Evolutionary conservation across 2,797 vertebrate genomes (phyloP).

Genomic region (Masticophis lateralis): DNA sequence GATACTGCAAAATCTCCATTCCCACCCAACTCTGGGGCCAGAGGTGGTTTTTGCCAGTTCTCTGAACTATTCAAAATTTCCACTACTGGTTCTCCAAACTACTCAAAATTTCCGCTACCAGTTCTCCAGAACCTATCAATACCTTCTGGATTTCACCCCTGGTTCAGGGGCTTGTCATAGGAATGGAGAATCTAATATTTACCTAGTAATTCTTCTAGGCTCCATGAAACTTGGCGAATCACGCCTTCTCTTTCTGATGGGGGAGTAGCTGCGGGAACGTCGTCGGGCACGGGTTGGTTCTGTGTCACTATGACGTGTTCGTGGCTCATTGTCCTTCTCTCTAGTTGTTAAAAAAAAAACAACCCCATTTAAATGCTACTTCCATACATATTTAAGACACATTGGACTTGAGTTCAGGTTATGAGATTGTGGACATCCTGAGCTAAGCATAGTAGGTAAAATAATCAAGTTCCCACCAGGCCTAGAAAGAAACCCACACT

Average conservation of each 20-base stretch:
- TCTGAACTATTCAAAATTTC: too few relatives aligned
- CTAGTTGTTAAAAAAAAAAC: constrained; percentile 61
- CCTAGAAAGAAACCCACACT: neutral
- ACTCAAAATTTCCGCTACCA: too few relatives aligned
- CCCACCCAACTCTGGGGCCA: too few relatives aligned
- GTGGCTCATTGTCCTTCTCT: constrained; percentile 84
- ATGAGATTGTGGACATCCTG: neutral
- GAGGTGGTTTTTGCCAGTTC: too few relatives aligned
- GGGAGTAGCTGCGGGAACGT: constrained; percentile 95
- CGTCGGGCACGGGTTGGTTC: constrained; percentile 84
- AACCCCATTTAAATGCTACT: neutral
- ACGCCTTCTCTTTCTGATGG: constrained; percentile 92
- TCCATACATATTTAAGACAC: neutral
- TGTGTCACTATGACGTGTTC: constrained; percentile 81
- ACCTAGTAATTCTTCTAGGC: constrained; percentile 97
- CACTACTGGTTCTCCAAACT: too few relatives aligned
- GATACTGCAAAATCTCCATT: too few relatives aligned
- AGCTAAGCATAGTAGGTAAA: neutral
- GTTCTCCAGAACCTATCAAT: too few relatives aligned
- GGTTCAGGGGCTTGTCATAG: neutral
- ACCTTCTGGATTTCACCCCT: too few relatives aligned
- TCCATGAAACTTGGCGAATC: constrained; percentile 99
- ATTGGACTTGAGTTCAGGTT: neutral
- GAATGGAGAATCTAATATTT: neutral
- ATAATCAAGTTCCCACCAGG: neutral